Percentiles rank a stretch among this genome's conserved stretches.
Conservation (phyloP, 2,113 vertebrate genomes). For the Myotis yumanensis region DNA sequence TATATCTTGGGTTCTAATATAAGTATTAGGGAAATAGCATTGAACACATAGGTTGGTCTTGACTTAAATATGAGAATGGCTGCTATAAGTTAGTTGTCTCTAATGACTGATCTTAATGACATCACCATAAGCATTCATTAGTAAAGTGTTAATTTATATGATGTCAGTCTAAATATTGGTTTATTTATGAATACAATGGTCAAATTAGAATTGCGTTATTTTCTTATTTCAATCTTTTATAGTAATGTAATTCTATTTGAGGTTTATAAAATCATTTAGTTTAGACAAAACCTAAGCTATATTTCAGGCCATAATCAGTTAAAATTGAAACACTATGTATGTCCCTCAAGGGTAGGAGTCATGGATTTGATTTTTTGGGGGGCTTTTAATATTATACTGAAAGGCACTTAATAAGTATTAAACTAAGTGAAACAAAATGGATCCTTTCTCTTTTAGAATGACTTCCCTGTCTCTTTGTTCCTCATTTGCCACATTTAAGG, state of each 20-base stretch:
- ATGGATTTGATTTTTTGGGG: conserved; percentile 3
- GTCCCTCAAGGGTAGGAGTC: neutral
- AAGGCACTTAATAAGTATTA: neutral
- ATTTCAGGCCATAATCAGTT: neutral
- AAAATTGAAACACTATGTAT: neutral
- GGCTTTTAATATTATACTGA: neutral
- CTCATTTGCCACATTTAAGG: neutral
- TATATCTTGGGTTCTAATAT: neutral
- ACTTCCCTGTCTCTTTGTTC: neutral
- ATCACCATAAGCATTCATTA: neutral
- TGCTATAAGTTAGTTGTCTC: neutral
- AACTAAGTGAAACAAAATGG: neutral
- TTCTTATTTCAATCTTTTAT: conserved; percentile 37
- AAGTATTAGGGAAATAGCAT: neutral
- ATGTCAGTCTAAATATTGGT: neutral
- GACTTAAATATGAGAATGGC: neutral
- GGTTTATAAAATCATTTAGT: neutral
- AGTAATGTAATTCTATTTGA: neutral
- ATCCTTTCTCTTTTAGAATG: neutral
- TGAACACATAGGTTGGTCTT: neutral
- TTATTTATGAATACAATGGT: neutral
- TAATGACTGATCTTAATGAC: neutral
- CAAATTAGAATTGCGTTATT: neutral
- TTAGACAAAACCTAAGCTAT: neutral
- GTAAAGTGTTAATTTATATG: neutral